Evolutionary conservation across 2,113 vertebrate species (phyloP), one percentile per base, ranked within the genome.

Genomic region (Cygnus buccinator): DNA sequence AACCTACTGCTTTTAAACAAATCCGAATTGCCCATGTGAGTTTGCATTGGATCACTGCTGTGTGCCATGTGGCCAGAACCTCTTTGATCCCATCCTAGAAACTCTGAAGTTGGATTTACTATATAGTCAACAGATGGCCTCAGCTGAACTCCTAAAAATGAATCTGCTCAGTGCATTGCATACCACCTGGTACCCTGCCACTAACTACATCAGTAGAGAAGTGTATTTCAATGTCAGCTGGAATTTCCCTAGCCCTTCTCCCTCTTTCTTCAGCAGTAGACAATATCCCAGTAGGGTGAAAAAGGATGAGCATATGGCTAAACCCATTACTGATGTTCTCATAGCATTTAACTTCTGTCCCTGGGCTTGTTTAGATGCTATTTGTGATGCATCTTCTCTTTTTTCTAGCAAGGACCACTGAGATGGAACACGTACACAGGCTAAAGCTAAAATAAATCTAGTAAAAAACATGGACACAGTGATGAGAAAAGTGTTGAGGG

Each of bases 291-390:
- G 66, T 23, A 61, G 55, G 37, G 5, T 85, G 84, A 77, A 90
- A 67, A 89, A 85, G 55, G 28, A 74, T 50, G 41, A 96, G 11
- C 59, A 81, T 83, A 73, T 74, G 78, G 71, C 46, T 91, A 93
- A 94, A 89, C 26, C 16, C 54, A 79, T 93, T 84, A 87, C 35
- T 26, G 62, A 52, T 13, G 21, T 85, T 87, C 54, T 87, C 54
- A 73, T 0, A 77, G 50, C 55, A 63, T 85, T 87, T 90, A 90
- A 63, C 46, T 83, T 95, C 87, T 73, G 25, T 83, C 75, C 72
- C 79, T 89, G 37, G 31, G 29, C 88, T 93, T 80, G 39, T 93
- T 90, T 71, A 94, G 82, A 90, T 39, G 22, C 29, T 76, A 85
- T 85, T 95, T 90, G 50, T 90, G 31, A 41, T 55, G 37, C 55